Percentiles rank a stretch among this genome's conserved stretches.
Evolutionary conservation across 2,888 invertebrate genomes (phyloP).

Genomic region (Geophilus truncorum): DNA sequence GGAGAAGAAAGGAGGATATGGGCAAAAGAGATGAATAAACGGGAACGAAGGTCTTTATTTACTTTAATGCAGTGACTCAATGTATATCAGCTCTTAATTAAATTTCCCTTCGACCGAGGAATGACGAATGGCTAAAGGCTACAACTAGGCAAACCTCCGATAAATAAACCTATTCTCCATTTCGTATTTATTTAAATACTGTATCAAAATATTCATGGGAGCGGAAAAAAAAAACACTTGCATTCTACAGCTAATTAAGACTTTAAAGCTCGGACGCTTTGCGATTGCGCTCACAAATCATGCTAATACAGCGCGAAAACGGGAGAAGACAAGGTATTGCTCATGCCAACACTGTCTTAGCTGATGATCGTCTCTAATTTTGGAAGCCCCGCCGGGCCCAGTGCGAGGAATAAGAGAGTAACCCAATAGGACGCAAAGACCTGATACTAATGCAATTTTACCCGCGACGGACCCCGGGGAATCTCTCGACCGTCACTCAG

Average conservation of each 20-base stretch:
- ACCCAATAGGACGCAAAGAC: conserved; percentile 15
- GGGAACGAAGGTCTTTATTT: not conserved
- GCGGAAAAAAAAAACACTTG: not conserved
- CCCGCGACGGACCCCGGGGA: conserved; percentile 1
- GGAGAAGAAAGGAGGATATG: not conserved
- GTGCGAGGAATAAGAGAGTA: not conserved
- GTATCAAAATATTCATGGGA: not conserved
- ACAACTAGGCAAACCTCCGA: not conserved
- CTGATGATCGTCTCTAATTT: not conserved
- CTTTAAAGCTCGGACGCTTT: not conserved
- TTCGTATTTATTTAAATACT: not conserved
- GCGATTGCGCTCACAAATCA: not conserved
- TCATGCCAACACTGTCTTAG: not conserved
- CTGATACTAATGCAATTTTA: conserved; percentile 15
- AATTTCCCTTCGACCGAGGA: conserved; percentile 1
- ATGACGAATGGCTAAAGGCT: not conserved
- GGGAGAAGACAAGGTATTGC: not conserved
- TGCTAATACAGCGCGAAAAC: not conserved
- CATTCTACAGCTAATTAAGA: not conserved
- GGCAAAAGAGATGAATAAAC: not conserved
- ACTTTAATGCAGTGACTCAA: not conserved
- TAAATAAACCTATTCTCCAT: not conserved
- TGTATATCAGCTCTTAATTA: conserved; percentile 16
- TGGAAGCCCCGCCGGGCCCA: not conserved
- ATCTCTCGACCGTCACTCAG: not conserved